Percentiles rank a stretch among this genome's conserved stretches.
These are phyloP conservation scores for Terrapene triunguis DNA, from an alignment of 2,113 vertebrate genomes.

Conservation along the genomic window DNA sequence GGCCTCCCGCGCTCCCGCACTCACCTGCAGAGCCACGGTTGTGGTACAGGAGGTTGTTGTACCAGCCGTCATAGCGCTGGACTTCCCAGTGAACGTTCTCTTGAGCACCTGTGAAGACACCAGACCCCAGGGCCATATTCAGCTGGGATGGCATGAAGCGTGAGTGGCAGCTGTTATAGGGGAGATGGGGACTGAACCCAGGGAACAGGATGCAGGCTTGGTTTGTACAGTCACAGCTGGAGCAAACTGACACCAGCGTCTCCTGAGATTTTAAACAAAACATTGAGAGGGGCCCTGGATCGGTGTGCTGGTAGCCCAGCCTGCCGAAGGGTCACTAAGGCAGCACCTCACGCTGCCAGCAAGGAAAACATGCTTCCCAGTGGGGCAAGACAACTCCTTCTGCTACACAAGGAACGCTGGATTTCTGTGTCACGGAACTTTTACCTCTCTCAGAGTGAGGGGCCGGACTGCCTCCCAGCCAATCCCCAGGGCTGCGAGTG, in stretches of 20 bases:
- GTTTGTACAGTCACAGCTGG: background rate
- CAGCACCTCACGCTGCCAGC: background rate
- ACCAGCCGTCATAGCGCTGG: constrained; percentile 96
- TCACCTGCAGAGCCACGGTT: constrained; percentile 85
- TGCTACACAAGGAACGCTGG: background rate
- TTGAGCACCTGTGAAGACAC: constrained; percentile 76
- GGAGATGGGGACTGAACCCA: background rate
- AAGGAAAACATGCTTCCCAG: background rate
- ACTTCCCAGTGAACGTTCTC: constrained; percentile 86
- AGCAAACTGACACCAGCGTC: background rate
- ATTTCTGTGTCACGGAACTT: background rate
- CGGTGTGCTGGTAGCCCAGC: background rate
- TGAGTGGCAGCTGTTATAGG: background rate
- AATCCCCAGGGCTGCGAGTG: background rate
- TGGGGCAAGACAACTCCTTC: background rate
- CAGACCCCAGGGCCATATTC: background rate
- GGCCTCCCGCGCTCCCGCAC: background rate
- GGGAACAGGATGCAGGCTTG: background rate
- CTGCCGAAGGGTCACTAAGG: background rate
- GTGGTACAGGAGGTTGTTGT: constrained; percentile 92
- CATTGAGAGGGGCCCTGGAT: background rate
- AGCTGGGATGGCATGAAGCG: background rate
- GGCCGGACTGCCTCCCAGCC: background rate
- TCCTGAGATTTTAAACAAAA: background rate
- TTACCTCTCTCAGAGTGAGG: background rate